These are phyloP conservation scores for Perodicticus potto DNA, from an alignment of 2,797 vertebrate genomes.

Conservation along the genomic window DNA sequence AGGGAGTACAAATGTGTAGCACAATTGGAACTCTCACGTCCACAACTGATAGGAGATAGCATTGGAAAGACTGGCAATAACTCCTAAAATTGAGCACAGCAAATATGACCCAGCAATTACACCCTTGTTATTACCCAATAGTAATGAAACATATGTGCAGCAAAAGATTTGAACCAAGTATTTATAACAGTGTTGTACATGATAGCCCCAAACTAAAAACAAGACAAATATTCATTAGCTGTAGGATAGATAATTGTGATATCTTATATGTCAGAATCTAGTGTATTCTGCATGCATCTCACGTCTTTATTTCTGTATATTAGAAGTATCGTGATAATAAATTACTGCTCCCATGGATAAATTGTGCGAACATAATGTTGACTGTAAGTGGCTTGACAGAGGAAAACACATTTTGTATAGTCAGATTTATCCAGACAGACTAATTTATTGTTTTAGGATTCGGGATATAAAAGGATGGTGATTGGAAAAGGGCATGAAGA, in stretches of 20 bases:
- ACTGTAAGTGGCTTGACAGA: background rate
- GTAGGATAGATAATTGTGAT: background rate
- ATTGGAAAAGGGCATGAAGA: background rate
- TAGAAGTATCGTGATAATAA: background rate
- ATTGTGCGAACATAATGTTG: background rate
- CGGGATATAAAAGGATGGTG: background rate
- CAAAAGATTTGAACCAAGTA: background rate
- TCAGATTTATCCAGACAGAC: background rate
- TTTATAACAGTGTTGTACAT: background rate
- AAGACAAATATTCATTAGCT: background rate
- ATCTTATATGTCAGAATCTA: background rate
- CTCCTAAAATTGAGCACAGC: background rate
- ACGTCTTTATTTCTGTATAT: background rate
- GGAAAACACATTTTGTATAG: background rate
- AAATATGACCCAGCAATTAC: background rate
- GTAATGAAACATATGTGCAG: background rate
- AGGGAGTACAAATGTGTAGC: background rate
- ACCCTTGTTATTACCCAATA: background rate
- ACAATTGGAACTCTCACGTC: background rate
- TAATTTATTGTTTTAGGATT: constrained; percentile 3
- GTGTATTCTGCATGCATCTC: background rate
- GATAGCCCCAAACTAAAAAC: background rate
- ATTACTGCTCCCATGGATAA: background rate
- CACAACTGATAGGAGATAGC: background rate
- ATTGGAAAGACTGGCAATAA: background rate